A percentile compares a stretch with the other conserved stretches of the same genome.
phyloP scores from a whole-genome alignment of 2,113 vertebrate genomes.

The Pseudorasbora parva region DNA sequence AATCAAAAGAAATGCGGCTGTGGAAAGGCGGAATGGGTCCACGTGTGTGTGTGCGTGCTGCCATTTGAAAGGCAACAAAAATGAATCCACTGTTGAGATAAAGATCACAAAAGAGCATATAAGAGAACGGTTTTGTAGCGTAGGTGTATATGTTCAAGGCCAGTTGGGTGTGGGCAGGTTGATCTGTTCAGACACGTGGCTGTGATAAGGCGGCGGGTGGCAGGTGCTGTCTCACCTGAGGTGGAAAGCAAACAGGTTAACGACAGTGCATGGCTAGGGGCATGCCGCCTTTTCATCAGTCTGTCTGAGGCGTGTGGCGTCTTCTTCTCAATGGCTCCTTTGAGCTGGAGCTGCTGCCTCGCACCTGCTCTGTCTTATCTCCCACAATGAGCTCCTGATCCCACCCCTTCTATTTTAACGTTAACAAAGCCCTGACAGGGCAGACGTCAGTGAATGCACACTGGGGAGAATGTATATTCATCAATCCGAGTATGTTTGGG shows the following conservation, averaged over 20 bases:
- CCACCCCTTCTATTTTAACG: conserved; percentile 55
- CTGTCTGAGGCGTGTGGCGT: conserved; percentile 43
- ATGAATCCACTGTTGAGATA: conserved; percentile 39
- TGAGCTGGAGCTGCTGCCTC: conserved; percentile 46
- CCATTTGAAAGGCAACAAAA: background rate
- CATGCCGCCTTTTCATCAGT: conserved; percentile 64
- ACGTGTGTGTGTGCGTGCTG: conserved; percentile 24
- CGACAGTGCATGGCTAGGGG: conserved; percentile 54
- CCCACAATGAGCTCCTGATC: conserved; percentile 65
- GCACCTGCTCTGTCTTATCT: conserved; percentile 75
- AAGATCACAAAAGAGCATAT: conserved; percentile 25
- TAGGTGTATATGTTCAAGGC: conserved; percentile 28
- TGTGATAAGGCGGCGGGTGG: conserved; percentile 64
- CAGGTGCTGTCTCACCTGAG: conserved; percentile 79
- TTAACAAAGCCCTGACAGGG: conserved; percentile 50
- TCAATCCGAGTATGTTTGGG: background rate
- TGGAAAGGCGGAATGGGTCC: conserved; percentile 7
- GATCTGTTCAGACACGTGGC: conserved; percentile 73
- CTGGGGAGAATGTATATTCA: conserved; percentile 19
- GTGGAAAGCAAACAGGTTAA: conserved; percentile 68
- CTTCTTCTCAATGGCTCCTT: conserved; percentile 28
- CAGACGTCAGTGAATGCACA: conserved; percentile 28
- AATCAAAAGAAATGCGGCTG: background rate
- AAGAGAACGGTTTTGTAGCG: conserved; percentile 26
- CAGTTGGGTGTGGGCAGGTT: conserved; percentile 36